Conservation (phyloP, 37 sponge, comb jelly and placozoan genomes). For the Geodia barretti region DNA sequence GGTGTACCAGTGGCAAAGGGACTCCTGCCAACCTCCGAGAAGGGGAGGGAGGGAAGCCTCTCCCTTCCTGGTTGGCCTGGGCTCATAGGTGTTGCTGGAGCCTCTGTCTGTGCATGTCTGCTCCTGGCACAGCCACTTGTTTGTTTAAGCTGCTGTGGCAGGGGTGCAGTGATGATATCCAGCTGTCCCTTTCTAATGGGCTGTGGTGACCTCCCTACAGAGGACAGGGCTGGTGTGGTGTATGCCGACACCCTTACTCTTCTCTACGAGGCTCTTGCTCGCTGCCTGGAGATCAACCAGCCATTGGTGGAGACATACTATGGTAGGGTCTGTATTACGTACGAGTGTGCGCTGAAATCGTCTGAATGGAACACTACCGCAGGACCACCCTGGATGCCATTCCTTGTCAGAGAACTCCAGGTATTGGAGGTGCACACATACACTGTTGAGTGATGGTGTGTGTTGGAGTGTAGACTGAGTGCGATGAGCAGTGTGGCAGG, state of each 20-base stretch:
- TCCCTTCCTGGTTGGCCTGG: background rate
- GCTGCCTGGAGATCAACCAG: slow-evolving; percentile 58
- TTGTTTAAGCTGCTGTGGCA: background rate
- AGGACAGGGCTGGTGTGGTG: slow-evolving; percentile 57
- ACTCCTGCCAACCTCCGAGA: too few relatives aligned
- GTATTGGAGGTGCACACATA: slow-evolving; percentile 5
- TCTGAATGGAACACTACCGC: too few relatives aligned
- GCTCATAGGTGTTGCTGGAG: background rate
- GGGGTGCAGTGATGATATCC: background rate
- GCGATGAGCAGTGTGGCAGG: slow-evolving; percentile 59
- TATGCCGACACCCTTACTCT: slow-evolving; percentile 78
- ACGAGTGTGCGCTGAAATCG: too few relatives aligned
- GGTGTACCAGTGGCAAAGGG: background rate
- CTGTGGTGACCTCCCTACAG: slow-evolving; percentile 52
- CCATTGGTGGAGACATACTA: slow-evolving; percentile 76
- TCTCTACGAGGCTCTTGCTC: slow-evolving; percentile 75
- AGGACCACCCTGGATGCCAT: slow-evolving; percentile 35
- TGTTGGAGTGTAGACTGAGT: slow-evolving; percentile 53
- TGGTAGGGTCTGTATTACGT: slow-evolving; percentile 50
- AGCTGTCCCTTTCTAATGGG: slow-evolving; percentile 13
- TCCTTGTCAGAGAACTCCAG: slow-evolving; percentile 51
- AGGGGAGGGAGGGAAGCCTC: too few relatives aligned
- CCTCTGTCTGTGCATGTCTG: background rate
- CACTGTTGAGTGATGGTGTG: background rate
- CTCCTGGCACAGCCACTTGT: background rate